Base-by-base conservation (phyloP, 2,113 vertebrate species). In the Ceuthmochares aereus region DNA sequence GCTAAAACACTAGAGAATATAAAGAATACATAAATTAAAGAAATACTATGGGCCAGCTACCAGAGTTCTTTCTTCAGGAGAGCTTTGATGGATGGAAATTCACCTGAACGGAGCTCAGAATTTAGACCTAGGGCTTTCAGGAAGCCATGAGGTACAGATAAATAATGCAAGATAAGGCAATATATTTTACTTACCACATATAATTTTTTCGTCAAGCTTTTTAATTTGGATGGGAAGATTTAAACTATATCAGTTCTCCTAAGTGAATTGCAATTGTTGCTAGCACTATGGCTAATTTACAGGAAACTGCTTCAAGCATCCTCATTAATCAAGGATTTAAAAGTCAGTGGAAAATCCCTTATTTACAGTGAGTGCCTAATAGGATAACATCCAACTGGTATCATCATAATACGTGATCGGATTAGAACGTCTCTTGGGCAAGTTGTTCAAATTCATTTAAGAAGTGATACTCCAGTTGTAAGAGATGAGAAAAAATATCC, bases 291-390 rank as follows among this genome's bases (percentile, higher is more conserved):
- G 86, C 92, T 94, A 97, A 96, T 97, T 96, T 96, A 83, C 87
- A 96, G 94, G 92, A 92, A 78, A 92, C 73, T 87, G 93, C 93
- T 97, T 86, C n/a, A 12, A 96, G 89, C 89, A 49, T 77, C 87
- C 93, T 96, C 94, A 94, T 96, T 96, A 96, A 96, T 89, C 69
- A 87, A 84, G 94, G 93, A 95, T 96, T 96, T 95, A 94, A 96
- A 95, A 95, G 85, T 91, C 95, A 89, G 72, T 56, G 73, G 84
- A 96, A 95, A 96, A 96, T 93, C 91, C 58, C 89, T 84, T 90
- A 90, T 92, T 96, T 96, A 95, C 92, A 87, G 78, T 15, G 36
- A 94, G 54, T 85, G 78, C 43, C 73, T 96, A 96, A 96, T 70
- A 91, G 95, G 94, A 96, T 96, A 96, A 97, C 90, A 96, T 87